Percentiles rank a stretch among this genome's conserved stretches.
These are phyloP conservation scores for Bettongia penicillata DNA, from an alignment of 2,113 vertebrate genomes.

Conservation along the genomic window DNA sequence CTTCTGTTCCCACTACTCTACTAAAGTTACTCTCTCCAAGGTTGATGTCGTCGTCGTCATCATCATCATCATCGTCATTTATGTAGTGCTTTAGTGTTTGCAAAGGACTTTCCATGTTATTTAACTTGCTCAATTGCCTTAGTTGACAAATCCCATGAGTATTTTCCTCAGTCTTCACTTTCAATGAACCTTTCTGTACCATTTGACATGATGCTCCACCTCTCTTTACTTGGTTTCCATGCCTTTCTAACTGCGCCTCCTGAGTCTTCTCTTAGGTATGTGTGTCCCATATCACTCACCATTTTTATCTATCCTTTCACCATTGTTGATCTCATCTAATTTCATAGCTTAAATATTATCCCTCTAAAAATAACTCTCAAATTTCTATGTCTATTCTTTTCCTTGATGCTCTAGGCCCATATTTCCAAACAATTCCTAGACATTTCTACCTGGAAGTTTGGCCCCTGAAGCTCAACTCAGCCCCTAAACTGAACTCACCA, in stretches of 20 bases:
- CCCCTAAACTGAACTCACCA: background rate
- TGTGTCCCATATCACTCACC: background rate
- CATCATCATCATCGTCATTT: background rate
- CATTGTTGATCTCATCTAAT: background rate
- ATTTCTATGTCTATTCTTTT: background rate
- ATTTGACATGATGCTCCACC: background rate
- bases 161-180: background rate
- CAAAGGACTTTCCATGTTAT: background rate
- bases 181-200: background rate
- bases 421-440: background rate
- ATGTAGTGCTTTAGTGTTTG: background rate
- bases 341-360: background rate
- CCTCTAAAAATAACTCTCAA: background rate
- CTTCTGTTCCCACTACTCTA: background rate
- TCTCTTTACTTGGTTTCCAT: background rate
- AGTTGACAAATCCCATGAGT: background rate
- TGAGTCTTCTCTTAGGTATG: too few species aligned
- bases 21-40: background rate
- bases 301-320: background rate
- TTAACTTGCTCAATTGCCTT: background rate
- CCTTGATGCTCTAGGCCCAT: background rate
- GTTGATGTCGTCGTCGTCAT: too few species aligned
- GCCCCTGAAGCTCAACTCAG: background rate
- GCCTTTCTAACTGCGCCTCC: background rate
- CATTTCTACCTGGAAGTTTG: background rate